Percentiles rank a stretch among this genome's conserved stretches.
Conservation (phyloP, 2,888 invertebrate genomes). For the Ennomos fuscantarius region DNA sequence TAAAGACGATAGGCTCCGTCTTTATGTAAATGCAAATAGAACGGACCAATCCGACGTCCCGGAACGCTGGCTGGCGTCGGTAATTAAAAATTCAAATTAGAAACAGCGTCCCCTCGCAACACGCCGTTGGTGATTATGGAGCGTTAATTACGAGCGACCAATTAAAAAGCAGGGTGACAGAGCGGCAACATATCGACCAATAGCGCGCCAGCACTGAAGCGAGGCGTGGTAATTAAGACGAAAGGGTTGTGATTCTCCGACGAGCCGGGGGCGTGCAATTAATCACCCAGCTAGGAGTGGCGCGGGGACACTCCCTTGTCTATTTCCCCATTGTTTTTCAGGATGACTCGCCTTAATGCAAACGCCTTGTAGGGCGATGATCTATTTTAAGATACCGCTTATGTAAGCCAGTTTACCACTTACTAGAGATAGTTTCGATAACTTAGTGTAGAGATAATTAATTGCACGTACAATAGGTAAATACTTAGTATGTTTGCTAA, state of each 20-base stretch:
- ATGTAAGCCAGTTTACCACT: constrained; percentile 5
- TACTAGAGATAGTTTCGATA: no score
- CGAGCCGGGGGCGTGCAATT: constrained; percentile 69
- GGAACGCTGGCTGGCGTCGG: constrained; percentile 43
- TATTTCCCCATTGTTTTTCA: constrained; percentile 47
- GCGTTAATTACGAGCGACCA: constrained; percentile 82
- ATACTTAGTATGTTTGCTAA: no score
- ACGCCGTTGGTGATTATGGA: constrained; percentile 76
- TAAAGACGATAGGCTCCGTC: constrained; percentile 72
- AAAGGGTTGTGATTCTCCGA: constrained; percentile 84
- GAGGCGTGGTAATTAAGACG: constrained; percentile 83
- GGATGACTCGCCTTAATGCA: constrained; percentile 39
- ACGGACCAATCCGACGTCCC: constrained; percentile 67
- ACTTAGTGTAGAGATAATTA: no score
- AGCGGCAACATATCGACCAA: constrained; percentile 65
- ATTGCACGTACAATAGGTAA: no score
- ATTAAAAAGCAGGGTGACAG: constrained; percentile 77
- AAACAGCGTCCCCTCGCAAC: constrained; percentile 70
- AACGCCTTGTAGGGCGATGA: constrained; percentile 20
- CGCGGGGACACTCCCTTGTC: constrained; percentile 54
- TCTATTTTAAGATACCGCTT: constrained; percentile 27
- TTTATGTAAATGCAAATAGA: constrained; percentile 61
- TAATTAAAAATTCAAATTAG: constrained; percentile 85
- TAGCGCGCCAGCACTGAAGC: constrained; percentile 71
- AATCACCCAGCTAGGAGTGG: constrained; percentile 69